A percentile compares a stretch with the other conserved stretches of the same genome.
These are phyloP conservation scores for Erythrolamprus reginae DNA, from an alignment of 2,113 vertebrate species.

Conservation along the genomic window DNA sequence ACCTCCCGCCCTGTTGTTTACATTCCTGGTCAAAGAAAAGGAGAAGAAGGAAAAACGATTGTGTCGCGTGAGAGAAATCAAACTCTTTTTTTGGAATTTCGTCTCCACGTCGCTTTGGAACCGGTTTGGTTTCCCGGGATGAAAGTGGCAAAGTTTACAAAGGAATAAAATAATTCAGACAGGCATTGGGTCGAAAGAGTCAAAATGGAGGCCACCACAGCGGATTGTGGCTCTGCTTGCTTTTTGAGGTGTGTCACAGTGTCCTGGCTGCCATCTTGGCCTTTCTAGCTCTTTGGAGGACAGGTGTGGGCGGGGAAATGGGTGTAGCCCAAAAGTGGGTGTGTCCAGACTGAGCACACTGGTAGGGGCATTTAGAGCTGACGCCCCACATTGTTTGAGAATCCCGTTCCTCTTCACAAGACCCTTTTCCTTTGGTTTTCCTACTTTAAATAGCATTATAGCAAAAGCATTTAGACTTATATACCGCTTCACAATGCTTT, in stretches of 20 bases:
- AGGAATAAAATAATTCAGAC: not conserved
- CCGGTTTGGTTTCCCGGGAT: not conserved
- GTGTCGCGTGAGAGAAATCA: not conserved
- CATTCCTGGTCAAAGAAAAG: not conserved
- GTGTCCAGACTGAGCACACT: too few species aligned
- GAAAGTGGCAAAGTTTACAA: not conserved
- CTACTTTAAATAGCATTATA: not conserved
- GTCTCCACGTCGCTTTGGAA: not conserved
- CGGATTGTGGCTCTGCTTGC: not conserved
- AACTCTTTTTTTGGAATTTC: not conserved
- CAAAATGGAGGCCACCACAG: not conserved
- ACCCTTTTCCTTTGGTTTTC: not conserved
- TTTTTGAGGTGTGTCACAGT: not conserved
- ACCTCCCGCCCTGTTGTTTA: not conserved
- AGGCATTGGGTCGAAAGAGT: not conserved
- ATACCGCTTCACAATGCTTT: too few species aligned
- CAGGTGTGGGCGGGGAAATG: not conserved
- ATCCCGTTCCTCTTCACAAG: not conserved
- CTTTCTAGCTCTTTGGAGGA: not conserved
- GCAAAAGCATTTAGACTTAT: too few species aligned
- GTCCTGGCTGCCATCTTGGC: not conserved
- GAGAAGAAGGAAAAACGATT: not conserved
- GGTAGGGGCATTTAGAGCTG: not conserved
- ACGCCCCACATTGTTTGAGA: not conserved
- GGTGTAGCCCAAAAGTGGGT: not conserved